Percentiles rank a stretch among this genome's conserved stretches.
phyloP scores from a whole-genome alignment of 2,113 vertebrate genomes.

The Thunnus thynnus region DNA sequence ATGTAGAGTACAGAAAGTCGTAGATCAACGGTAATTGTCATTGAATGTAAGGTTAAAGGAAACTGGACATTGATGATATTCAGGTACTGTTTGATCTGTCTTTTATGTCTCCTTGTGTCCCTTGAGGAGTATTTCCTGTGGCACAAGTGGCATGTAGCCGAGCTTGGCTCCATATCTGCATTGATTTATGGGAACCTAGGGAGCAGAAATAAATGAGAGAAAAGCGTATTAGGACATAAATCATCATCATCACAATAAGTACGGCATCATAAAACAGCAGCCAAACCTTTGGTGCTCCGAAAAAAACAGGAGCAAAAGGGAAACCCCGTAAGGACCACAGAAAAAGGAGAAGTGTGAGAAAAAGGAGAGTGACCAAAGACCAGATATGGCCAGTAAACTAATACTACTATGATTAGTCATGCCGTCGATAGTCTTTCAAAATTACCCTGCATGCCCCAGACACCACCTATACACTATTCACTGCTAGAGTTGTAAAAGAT shows the following conservation, averaged over 20 bases:
- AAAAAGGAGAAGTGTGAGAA: constrained; percentile 79
- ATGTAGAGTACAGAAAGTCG: constrained; percentile 14
- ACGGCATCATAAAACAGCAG: constrained; percentile 67
- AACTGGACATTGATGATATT: constrained; percentile 28
- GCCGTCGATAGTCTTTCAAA: constrained; percentile 46
- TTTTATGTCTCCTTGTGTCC: constrained; percentile 34
- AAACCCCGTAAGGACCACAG: constrained; percentile 48
- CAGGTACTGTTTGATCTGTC: constrained; percentile 40
- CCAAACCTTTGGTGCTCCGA: constrained; percentile 44
- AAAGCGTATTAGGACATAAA: constrained; percentile 70
- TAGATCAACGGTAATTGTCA: constrained; percentile 31
- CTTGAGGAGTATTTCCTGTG: constrained; percentile 51
- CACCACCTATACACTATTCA: background rate
- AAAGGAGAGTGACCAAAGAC: constrained; percentile 56
- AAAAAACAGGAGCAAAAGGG: constrained; percentile 24
- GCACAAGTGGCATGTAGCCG: constrained; percentile 56
- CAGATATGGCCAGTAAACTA: constrained; percentile 70
- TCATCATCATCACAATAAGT: constrained; percentile 73
- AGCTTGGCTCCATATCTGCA: constrained; percentile 43
- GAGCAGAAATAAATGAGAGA: constrained; percentile 59
- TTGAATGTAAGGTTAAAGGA: constrained; percentile 25
- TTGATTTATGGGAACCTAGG: constrained; percentile 74
- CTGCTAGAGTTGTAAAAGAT: background rate
- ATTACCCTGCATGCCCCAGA: constrained; percentile 26
- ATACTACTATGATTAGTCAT: constrained; percentile 73